Base-by-base conservation (phyloP, 2,797 vertebrate species). In the Threskiornis aethiopicus region DNA sequence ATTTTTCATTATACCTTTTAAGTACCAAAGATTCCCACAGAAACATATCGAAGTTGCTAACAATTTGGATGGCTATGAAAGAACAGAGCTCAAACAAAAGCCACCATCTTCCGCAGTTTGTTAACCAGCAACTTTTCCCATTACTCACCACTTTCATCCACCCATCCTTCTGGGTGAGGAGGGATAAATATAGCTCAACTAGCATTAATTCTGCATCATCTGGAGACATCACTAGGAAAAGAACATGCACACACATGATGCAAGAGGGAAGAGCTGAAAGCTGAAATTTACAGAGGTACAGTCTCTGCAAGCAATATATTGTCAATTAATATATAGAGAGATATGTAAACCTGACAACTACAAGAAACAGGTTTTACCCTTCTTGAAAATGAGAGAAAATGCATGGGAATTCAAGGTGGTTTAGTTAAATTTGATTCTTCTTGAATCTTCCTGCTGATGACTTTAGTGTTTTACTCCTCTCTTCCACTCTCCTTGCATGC, bases 111-210 rank as follows among this genome's bases (percentile, higher is more conserved):
- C 82, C 81, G 82, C 71, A 67, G 52, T 54, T 52, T 49, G 47
- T 90, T 91, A 84, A 95, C 87, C 37, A 84, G 89, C 67, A 94
- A 22, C 24, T 93, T 78, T 84, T 77, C 87, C 65, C 89, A 91
- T 95, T 95, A 93, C 65, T 95, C 80, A 94, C 33, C 79, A 6
- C 89, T 95, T 96, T 95, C 65, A 96, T 94, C 94, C 87, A 92
- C 95, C 94, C 87, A 84, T 93, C 92, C 92, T 96, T 95, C 92
- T 93, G 94, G 87, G 89, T 5, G 16, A 95, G 79, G 57, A 94
- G 78, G 69, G 54, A 78, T 90, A 97, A 95, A 90, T 77, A 72
- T 70, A 96, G 76, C 83, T 87, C 91, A 95, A 65, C 54, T 79
- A 88, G 61, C 41, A 88, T 92, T 95, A 96, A 91, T 94, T 87